Percentiles rank a stretch among this genome's conserved stretches.
These are phyloP conservation scores for Microcebus tavaratra DNA, from an alignment of 2,113 vertebrate genomes.

Conservation along the genomic window DNA sequence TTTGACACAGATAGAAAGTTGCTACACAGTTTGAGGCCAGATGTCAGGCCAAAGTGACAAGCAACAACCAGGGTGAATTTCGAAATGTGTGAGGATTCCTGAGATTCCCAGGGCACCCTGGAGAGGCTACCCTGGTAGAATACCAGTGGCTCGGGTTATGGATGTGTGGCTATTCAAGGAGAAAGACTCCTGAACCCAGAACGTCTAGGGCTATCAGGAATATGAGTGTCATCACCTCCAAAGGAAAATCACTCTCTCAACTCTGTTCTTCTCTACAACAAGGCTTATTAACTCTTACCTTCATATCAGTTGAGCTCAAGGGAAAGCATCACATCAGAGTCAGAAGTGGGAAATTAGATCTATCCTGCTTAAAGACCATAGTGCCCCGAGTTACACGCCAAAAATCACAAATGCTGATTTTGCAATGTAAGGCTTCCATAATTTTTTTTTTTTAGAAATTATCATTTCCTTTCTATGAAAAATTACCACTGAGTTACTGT, in stretches of 20 bases:
- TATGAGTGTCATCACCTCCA: not conserved
- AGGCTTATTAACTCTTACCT: not conserved
- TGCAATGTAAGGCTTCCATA: constrained; percentile 40
- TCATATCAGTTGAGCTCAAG: not conserved
- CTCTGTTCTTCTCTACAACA: not conserved
- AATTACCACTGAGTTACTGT: constrained; percentile 77
- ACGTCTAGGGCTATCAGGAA: not conserved
- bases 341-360: constrained; percentile 49
- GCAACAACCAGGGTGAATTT: not conserved
- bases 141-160: not conserved
- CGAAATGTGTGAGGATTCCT: not conserved
- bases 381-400: not conserved
- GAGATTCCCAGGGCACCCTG: not conserved
- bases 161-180: not conserved
- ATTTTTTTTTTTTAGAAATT: constrained; percentile 71
- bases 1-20: not conserved
- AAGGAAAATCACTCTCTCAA: not conserved
- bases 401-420: constrained; percentile 47
- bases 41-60: not conserved
- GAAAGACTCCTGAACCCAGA: not conserved
- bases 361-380: constrained; percentile 65
- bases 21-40: not conserved
- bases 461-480: constrained; percentile 76
- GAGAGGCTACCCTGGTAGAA: not conserved
- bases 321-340: not conserved